phyloP scores from a whole-genome alignment of 1,140 invertebrate species.

The Bombus difficillimus region DNA sequence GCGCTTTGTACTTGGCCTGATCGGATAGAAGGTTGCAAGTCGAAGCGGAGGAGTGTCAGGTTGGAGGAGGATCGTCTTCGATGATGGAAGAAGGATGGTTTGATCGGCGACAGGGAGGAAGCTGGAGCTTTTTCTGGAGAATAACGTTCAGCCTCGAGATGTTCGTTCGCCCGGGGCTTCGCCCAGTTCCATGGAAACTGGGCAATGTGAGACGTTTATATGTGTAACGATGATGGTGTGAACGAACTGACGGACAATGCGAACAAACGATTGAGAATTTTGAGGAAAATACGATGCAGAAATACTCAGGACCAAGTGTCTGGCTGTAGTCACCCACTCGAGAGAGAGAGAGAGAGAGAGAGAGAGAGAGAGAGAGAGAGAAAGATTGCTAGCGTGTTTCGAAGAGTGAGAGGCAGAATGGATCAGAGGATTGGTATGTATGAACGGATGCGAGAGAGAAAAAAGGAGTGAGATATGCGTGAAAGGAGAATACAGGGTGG shows the following conservation, averaged over 20 bases:
- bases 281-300: slow-evolving; percentile 72
- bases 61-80: not conserved
- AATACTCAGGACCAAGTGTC: slow-evolving; percentile 83
- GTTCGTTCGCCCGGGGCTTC: slow-evolving; percentile 32
- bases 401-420: not conserved
- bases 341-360: slow-evolving; percentile 53
- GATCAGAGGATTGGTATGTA: not conserved
- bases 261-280: not conserved
- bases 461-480: not conserved
- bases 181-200: slow-evolving; percentile 14
- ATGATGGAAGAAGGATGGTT: not conserved
- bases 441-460: not conserved
- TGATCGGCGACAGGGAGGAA: not conserved
- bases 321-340: slow-evolving; percentile 79
- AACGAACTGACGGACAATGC: slow-evolving; percentile 27
- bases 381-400: slow-evolving; percentile 23
- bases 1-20: not conserved
- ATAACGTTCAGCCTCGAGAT: slow-evolving; percentile 30
- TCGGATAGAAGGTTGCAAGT: not conserved
- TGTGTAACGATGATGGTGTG: slow-evolving; percentile 23
- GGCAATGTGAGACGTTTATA: slow-evolving; percentile 34
- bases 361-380: slow-evolving; percentile 48
- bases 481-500: not conserved
- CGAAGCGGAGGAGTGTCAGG: not conserved
- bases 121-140: not conserved